Evolutionary conservation across 2,888 invertebrate genomes (phyloP).

Genomic region (Dolichomitus sp.): DNA sequence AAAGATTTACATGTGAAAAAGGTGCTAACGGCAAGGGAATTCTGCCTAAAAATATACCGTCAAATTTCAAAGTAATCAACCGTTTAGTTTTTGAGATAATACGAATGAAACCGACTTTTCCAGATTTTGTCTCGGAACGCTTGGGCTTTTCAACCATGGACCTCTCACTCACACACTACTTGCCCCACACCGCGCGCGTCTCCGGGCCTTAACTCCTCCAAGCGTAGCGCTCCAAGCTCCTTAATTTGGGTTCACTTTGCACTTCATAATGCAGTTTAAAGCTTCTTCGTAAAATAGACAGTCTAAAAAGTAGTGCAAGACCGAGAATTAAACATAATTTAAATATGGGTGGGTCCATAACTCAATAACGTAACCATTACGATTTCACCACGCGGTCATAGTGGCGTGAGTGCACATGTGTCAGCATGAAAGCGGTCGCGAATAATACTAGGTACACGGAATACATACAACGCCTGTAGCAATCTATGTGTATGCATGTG

Average conservation of each 20-base stretch:
- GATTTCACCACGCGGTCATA: conserved; percentile 55
- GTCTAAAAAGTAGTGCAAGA: neutral
- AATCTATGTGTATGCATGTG: conserved; percentile 15
- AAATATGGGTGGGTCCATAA: conserved; percentile 74
- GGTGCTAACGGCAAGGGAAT: too few relatives aligned
- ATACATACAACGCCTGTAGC: conserved; percentile 7
- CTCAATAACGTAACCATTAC: conserved; percentile 77
- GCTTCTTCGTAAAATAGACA: neutral
- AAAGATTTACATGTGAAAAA: too few relatives aligned
- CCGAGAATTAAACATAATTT: conserved; percentile 70
- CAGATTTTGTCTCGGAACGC: too few relatives aligned
- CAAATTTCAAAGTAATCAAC: too few relatives aligned
- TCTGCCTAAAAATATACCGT: too few relatives aligned
- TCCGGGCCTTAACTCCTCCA: too few relatives aligned
- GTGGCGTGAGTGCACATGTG: neutral
- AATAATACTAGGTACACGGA: neutral
- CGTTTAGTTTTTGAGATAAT: too few relatives aligned
- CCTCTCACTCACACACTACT: too few relatives aligned
- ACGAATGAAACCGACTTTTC: too few relatives aligned
- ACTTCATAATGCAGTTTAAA: neutral
- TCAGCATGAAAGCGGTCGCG: neutral
- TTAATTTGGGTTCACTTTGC: neutral
- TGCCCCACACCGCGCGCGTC: too few relatives aligned
- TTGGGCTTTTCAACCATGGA: too few relatives aligned
- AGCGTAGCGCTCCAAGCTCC: too few relatives aligned